These are phyloP conservation scores for Leptatherina wallacei DNA, from an alignment of 2,797 vertebrate species.

Conservation along the genomic window DNA sequence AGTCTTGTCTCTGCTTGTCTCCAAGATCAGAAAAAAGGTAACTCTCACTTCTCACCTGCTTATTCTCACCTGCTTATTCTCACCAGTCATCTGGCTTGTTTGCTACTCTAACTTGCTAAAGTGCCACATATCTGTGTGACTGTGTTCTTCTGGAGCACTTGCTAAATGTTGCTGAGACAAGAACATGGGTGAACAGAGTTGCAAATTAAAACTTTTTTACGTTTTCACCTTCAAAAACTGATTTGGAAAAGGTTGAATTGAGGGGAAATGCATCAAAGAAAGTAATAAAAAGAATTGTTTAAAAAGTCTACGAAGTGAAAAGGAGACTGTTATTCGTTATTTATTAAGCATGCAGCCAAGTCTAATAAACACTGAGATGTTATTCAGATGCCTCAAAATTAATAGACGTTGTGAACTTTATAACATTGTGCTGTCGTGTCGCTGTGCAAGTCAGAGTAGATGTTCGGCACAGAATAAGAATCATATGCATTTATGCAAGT, in stretches of 20 bases:
- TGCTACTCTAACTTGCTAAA: constrained; percentile 43
- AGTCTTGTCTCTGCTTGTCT: constrained; percentile 46
- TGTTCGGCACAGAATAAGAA: constrained; percentile 70
- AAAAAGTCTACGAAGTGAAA: constrained; percentile 23
- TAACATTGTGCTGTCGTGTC: constrained; percentile 38
- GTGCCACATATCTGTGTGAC: constrained; percentile 37
- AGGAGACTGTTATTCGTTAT: constrained; percentile 44
- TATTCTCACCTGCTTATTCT: constrained; percentile 38
- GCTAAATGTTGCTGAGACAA: constrained; percentile 45
- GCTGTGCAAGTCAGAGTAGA: constrained; percentile 56
- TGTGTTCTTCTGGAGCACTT: constrained; percentile 20
- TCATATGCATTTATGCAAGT: constrained; percentile 88
- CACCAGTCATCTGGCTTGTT: constrained; percentile 44
- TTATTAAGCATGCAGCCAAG: constrained; percentile 39
- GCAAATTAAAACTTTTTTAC: constrained; percentile 45
- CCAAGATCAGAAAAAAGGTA: constrained; percentile 27
- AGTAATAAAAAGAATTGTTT: constrained; percentile 44
- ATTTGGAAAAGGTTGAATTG: constrained; percentile 38
- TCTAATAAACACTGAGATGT: constrained; percentile 64
- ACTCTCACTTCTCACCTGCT: too few relatives aligned
- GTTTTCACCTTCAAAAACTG: constrained; percentile 14
- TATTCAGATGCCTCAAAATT: constrained; percentile 73
- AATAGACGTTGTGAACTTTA: constrained; percentile 78
- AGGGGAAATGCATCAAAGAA: constrained; percentile 30
- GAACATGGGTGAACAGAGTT: constrained; percentile 39